phyloP scores from a whole-genome alignment of 2,888 invertebrate genomes.

The Onchidella celtica region DNA sequence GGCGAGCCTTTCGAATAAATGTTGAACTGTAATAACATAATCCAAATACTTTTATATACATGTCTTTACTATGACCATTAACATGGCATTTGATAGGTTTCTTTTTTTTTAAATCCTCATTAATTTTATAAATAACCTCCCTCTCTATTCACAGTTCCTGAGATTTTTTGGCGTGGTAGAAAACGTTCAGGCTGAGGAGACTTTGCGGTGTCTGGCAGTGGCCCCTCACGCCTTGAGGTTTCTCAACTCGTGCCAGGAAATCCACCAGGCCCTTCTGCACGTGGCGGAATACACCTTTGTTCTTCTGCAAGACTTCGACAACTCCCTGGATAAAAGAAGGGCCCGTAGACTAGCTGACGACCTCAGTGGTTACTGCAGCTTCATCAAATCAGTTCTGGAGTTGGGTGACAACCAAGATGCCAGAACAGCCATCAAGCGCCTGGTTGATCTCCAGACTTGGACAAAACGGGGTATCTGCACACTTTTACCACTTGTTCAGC shows the following conservation, averaged over 20 bases:
- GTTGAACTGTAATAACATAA: too few species aligned
- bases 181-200: not conserved
- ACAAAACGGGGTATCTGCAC: not conserved
- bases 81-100: too few species aligned
- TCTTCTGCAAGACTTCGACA: slow-evolving; percentile 27
- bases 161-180: not conserved
- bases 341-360: slow-evolving; percentile 46
- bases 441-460: slow-evolving; percentile 49
- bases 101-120: not conserved
- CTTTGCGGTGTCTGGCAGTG: not conserved
- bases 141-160: not conserved
- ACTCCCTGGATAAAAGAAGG: slow-evolving; percentile 42
- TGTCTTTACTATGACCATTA: too few species aligned
- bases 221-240: not conserved
- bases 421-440: slow-evolving; percentile 27
- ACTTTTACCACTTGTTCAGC: too few species aligned
- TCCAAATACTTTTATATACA: too few species aligned
- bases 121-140: not conserved
- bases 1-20: too few species aligned
- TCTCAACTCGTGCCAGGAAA: not conserved
- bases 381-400: slow-evolving; percentile 41
- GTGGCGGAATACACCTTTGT: slow-evolving; percentile 52
- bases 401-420: slow-evolving; percentile 36
- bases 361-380: slow-evolving; percentile 46
- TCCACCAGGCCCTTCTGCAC: slow-evolving; percentile 40